Evolutionary conservation across 2,888 invertebrate species (phyloP).

Genomic region (Hemistola chrysoprasaria): DNA sequence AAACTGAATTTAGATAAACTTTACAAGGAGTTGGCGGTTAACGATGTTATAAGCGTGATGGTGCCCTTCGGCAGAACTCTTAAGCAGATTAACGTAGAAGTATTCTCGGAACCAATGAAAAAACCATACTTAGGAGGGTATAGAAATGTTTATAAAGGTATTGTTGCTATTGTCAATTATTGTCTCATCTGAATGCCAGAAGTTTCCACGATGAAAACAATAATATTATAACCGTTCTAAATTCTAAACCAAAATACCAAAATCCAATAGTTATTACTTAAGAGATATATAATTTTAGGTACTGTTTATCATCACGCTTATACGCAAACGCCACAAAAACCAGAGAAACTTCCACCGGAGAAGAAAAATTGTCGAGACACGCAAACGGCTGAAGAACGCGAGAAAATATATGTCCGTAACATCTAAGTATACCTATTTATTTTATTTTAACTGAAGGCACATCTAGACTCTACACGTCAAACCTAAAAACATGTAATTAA

Average conservation of each 20-base stretch:
- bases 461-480: too few species aligned
- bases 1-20: constrained; percentile 65
- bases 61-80: constrained; percentile 63
- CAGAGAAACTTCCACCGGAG: constrained; percentile 74
- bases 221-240: too few species aligned
- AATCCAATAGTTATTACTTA: too few species aligned
- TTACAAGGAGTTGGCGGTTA: constrained; percentile 65
- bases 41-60: constrained; percentile 69
- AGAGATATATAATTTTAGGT: too few species aligned
- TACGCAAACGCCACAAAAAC: constrained; percentile 88
- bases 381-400: constrained; percentile 84
- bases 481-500: too few species aligned
- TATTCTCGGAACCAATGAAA: constrained; percentile 73
- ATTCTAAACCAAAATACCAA: too few species aligned
- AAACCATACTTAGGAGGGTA: constrained; percentile 94
- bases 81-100: constrained; percentile 73
- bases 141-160: constrained; percentile 85
- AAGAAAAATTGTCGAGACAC: constrained; percentile 83
- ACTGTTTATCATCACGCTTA: constrained; percentile 90
- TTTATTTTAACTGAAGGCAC: too few species aligned
- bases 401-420: constrained; percentile 68
- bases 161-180: not conserved
- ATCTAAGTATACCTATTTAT: not conserved
- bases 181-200: not conserved
- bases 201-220: too few species aligned